phyloP scores from a whole-genome alignment of 37 sponge, comb jelly and placozoan genomes.

The Tethya wilhelma region DNA sequence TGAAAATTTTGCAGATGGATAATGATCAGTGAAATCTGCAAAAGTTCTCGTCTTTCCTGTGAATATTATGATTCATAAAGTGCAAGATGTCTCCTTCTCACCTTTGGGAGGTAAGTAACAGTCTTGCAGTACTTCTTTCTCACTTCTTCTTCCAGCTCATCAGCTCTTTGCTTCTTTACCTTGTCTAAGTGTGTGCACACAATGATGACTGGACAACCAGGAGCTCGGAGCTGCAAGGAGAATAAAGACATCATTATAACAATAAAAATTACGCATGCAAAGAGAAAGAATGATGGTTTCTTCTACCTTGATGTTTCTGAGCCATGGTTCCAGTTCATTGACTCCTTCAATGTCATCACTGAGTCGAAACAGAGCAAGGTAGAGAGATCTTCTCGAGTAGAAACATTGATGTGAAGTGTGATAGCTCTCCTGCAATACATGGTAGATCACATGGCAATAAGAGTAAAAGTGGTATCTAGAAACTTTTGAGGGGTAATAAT shows the following conservation, averaged over 20 bases:
- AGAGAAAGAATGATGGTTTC: background rate
- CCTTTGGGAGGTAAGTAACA: constrained; percentile 3
- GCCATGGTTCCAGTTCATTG: constrained; percentile 73
- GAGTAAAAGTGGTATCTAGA: background rate
- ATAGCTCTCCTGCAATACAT: constrained; percentile 78
- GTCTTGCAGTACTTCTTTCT: constrained; percentile 2
- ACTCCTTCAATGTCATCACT: constrained; percentile 57
- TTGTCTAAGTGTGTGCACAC: constrained; percentile 82
- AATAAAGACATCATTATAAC: background rate
- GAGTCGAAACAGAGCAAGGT: constrained; percentile 66
- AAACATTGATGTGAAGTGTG: constrained; percentile 89
- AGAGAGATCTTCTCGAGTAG: constrained; percentile 71
- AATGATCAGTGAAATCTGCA: too few relatives aligned
- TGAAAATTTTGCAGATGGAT: too few relatives aligned
- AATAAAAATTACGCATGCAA: background rate
- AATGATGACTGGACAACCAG: constrained; percentile 74
- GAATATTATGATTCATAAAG: too few relatives aligned
- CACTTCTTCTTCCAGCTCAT: background rate
- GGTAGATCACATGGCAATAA: background rate
- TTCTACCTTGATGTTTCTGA: constrained; percentile 70
- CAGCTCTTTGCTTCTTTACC: constrained; percentile 7
- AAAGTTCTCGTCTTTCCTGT: too few relatives aligned
- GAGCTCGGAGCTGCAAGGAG: constrained; percentile 74
- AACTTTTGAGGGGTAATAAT: background rate
- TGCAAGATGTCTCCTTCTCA: too few relatives aligned